phyloP scores from a whole-genome alignment of 2,888 invertebrate genomes.

The Hydropsyche betteni region DNA sequence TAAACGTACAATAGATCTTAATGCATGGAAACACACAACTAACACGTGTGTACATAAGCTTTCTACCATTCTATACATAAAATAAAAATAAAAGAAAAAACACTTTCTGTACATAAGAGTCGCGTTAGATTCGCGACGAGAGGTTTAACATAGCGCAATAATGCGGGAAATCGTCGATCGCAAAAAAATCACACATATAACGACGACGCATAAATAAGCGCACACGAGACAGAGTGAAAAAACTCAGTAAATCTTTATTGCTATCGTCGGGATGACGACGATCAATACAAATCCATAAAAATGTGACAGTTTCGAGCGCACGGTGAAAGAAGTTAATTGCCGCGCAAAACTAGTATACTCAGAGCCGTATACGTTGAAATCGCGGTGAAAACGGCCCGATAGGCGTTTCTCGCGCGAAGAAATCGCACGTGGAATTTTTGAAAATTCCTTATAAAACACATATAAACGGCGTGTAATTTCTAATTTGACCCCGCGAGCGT shows the following conservation, averaged over 20 bases:
- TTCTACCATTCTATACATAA: constrained; percentile 4
- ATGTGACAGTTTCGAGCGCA: constrained; percentile 20
- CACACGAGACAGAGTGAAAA: too few species aligned
- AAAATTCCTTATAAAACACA: constrained; percentile 35
- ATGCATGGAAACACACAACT: constrained; percentile 3
- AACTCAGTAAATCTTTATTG: constrained; percentile 14
- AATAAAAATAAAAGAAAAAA: constrained; percentile 10
- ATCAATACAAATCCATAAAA: constrained; percentile 5
- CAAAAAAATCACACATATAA: constrained; percentile 3
- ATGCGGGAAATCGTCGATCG: constrained; percentile 20
- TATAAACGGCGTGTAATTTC: constrained; percentile 31
- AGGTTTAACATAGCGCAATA: constrained; percentile 23
- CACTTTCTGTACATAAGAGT: constrained; percentile 17
- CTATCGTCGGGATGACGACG: constrained; percentile 5
- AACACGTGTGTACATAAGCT: constrained; percentile 3
- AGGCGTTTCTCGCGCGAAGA: constrained; percentile 35
- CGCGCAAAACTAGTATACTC: background rate
- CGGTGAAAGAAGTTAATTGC: constrained; percentile 31
- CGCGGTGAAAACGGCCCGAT: too few species aligned
- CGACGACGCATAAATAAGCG: background rate
- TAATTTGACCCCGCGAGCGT: constrained; percentile 31
- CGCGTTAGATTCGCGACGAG: constrained; percentile 14
- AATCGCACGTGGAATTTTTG: constrained; percentile 41
- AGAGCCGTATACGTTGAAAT: too few species aligned
- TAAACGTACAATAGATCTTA: too few species aligned